Conservation (phyloP, 2,113 vertebrate species). For the Meleagris gallopavo region DNA sequence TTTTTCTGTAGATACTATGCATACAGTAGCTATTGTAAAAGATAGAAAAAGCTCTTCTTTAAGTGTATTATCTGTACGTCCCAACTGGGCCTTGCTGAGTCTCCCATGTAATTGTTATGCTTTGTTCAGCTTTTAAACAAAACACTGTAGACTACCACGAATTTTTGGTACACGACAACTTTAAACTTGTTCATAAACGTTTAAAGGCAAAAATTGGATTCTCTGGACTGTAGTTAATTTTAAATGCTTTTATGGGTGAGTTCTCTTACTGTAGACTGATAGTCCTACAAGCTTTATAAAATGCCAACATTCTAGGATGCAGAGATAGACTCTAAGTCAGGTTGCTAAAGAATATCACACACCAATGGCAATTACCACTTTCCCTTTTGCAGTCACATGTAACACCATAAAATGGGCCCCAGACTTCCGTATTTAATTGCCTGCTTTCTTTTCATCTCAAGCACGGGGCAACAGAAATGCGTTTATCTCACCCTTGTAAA, state of each 20-base stretch:
- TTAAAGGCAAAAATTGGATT: constrained; percentile 53
- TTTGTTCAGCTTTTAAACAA: constrained; percentile 36
- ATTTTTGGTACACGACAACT: constrained; percentile 31
- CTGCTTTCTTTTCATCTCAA: constrained; percentile 39
- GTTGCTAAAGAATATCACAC: constrained; percentile 41
- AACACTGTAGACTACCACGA: neutral
- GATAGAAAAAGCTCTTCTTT: neutral
- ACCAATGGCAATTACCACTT: neutral
- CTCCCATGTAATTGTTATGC: neutral
- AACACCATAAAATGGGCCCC: constrained; percentile 9
- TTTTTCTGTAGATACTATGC: neutral
- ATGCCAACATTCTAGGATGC: neutral
- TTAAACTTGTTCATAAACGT: constrained; percentile 38
- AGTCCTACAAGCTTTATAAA: constrained; percentile 47
- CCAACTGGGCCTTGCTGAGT: constrained; percentile 19
- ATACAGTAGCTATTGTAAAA: constrained; percentile 16
- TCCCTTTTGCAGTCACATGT: constrained; percentile 1
- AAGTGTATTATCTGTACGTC: neutral
- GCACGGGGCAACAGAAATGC: neutral
- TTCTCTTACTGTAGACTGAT: constrained; percentile 11
- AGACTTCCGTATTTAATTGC: constrained; percentile 29
- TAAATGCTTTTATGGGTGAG: constrained; percentile 24
- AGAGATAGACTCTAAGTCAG: constrained; percentile 31
- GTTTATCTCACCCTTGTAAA: constrained; percentile 37
- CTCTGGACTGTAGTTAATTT: constrained; percentile 53